phyloP scores from a whole-genome alignment of 1,140 invertebrate genomes.

The Archegozetes longisetosus region DNA sequence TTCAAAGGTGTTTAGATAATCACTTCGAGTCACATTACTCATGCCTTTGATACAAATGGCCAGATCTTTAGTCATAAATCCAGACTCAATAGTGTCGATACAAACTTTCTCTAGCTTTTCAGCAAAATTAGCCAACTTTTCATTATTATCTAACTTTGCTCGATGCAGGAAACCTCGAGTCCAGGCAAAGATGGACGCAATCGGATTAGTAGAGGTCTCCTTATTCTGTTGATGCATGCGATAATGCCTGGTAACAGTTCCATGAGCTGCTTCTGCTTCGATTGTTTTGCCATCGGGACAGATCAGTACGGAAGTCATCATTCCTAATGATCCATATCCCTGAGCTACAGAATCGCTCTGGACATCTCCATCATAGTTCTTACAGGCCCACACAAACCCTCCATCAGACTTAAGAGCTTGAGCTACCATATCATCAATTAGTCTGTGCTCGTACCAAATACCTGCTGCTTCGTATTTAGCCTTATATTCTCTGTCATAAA shows the following conservation, averaged over 20 bases:
- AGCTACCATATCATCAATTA: slow-evolving; percentile 99
- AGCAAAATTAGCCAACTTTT: slow-evolving; percentile 53
- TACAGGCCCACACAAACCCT: slow-evolving; percentile 97
- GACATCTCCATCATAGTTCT: slow-evolving; percentile 98
- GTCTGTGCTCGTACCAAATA: slow-evolving; percentile 91
- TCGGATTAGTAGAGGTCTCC: slow-evolving; percentile 94
- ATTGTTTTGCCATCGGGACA: slow-evolving; percentile 94
- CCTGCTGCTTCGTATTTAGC: slow-evolving; percentile 58
- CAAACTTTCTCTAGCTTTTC: slow-evolving; percentile 74
- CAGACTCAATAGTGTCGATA: slow-evolving; percentile 81
- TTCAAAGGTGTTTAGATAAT: slow-evolving; percentile 94
- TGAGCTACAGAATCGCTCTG: slow-evolving; percentile 95
- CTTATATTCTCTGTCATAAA: slow-evolving; percentile 85
- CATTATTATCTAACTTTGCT: slow-evolving; percentile 79
- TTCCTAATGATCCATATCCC: slow-evolving; percentile 62
- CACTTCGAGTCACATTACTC: slow-evolving; percentile 54
- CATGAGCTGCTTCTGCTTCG: slow-evolving; percentile 93
- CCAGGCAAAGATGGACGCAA: slow-evolving; percentile 98
- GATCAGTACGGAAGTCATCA: slow-evolving; percentile 82
- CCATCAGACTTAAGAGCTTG: slow-evolving; percentile 91
- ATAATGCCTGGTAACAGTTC: slow-evolving; percentile 90
- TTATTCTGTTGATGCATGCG: slow-evolving; percentile 84
- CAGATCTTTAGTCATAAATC: slow-evolving; percentile 93
- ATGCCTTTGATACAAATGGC: slow-evolving; percentile 94
- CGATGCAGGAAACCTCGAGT: slow-evolving; percentile 76